Evolutionary conservation across 2,888 invertebrate species (phyloP).

Genomic region (Meghimatium bilineatum): DNA sequence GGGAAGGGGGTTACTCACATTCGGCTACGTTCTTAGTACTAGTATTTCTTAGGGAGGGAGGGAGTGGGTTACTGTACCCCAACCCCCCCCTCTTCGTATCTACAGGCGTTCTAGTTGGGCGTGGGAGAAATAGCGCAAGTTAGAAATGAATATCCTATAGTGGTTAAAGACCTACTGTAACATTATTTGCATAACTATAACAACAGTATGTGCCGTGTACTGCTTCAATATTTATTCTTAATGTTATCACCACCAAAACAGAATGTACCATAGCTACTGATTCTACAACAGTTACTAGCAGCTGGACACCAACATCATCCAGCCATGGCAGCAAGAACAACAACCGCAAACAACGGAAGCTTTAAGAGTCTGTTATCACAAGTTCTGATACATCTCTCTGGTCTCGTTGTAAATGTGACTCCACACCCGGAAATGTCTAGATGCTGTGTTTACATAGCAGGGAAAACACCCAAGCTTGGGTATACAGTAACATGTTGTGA

Average conservation of each 20-base stretch:
- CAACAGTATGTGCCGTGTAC: too few relatives aligned
- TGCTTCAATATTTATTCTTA: too few relatives aligned
- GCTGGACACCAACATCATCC: background rate
- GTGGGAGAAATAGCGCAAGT: too few relatives aligned
- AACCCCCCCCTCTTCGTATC: too few relatives aligned
- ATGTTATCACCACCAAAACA: background rate
- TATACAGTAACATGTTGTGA: background rate
- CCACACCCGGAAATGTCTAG: background rate
- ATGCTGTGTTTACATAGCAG: background rate
- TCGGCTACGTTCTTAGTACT: too few relatives aligned
- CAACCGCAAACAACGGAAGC: background rate
- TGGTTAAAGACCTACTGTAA: too few relatives aligned
- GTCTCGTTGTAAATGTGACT: background rate
- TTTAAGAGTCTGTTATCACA: background rate
- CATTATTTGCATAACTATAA: too few relatives aligned
- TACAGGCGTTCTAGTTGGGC: too few relatives aligned
- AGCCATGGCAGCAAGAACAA: background rate
- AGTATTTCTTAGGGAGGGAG: too few relatives aligned
- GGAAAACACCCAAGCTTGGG: background rate
- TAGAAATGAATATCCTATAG: too few relatives aligned
- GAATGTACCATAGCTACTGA: background rate
- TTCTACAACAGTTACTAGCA: background rate
- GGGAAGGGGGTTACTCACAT: too few relatives aligned
- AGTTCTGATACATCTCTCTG: background rate
- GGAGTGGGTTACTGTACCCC: too few relatives aligned